Conservation (phyloP, 2,113 vertebrate genomes). For the Rhinolophus sinicus region DNA sequence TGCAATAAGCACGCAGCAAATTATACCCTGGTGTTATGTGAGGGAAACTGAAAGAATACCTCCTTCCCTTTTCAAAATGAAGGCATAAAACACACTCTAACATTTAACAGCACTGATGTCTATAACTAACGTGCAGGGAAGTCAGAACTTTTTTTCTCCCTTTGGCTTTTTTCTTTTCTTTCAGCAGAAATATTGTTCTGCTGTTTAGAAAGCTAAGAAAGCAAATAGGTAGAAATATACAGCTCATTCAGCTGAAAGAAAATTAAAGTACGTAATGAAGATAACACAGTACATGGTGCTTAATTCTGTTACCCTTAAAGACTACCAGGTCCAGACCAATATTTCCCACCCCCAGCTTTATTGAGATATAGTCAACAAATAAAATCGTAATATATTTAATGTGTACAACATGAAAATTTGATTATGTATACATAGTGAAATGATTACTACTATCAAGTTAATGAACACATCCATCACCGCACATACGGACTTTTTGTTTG, state of each 20-base stretch:
- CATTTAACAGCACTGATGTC: constrained; percentile 7
- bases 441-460: constrained; percentile 25
- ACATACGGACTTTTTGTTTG: background rate
- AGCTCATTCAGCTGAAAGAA: constrained; percentile 11
- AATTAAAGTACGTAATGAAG: constrained; percentile 26
- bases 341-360: background rate
- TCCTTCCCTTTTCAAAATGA: constrained; percentile 16
- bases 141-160: background rate
- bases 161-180: background rate
- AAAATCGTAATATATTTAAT: background rate
- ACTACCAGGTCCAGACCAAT: background rate
- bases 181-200: background rate
- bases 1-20: constrained; percentile 23
- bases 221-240: background rate
- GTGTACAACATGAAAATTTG: background rate
- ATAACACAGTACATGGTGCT: background rate
- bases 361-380: background rate
- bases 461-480: background rate
- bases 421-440: background rate
- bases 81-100: background rate
- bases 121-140: constrained; percentile 23
- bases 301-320: constrained; percentile 43
- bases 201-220: constrained; percentile 50
- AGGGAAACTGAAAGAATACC: constrained; percentile 48
- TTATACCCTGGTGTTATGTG: constrained; percentile 32